Conservation (phyloP, 2,797 vertebrate species). For the Pseudochirops corinnae region DNA sequence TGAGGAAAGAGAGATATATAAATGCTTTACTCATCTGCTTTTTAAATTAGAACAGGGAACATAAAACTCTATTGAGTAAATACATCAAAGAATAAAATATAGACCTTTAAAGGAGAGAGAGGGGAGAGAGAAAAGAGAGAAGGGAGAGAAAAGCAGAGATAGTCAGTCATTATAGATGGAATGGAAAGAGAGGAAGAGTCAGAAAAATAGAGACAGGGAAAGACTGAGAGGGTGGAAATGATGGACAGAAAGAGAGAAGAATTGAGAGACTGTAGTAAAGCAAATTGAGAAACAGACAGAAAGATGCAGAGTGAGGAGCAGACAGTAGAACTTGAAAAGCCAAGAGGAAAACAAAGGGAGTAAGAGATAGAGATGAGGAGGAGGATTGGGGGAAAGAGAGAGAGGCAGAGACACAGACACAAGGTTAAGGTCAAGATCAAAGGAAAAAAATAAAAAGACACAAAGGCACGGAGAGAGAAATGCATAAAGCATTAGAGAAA, state of each 20-base stretch:
- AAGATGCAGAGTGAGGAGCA: not conserved
- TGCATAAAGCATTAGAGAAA: conserved; percentile 35
- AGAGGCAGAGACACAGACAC: not conserved
- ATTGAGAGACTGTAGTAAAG: not conserved
- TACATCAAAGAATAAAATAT: conserved; percentile 26
- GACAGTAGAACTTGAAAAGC: not conserved
- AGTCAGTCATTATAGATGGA: not conserved
- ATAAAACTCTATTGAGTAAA: not conserved
- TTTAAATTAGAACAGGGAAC: conserved; percentile 37
- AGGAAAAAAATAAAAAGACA: not conserved
- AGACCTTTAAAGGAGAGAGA: not conserved
- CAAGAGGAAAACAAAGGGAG: not conserved
- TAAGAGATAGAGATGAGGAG: not conserved
- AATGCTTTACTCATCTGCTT: conserved; percentile 40
- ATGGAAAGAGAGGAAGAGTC: conserved; percentile 5
- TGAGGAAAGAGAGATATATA: conserved; percentile 38
- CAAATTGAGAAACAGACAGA: not conserved
- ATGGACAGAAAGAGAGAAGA: not conserved
- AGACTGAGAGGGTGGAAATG: not conserved
- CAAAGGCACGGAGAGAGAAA: not conserved
- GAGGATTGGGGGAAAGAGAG: not conserved
- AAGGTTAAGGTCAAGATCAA: not conserved
- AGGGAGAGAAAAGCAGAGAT: not conserved
- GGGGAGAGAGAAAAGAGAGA: not conserved
- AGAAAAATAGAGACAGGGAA: not conserved